Base-by-base conservation (phyloP, 2,113 vertebrate species). In the Octodon degus region DNA sequence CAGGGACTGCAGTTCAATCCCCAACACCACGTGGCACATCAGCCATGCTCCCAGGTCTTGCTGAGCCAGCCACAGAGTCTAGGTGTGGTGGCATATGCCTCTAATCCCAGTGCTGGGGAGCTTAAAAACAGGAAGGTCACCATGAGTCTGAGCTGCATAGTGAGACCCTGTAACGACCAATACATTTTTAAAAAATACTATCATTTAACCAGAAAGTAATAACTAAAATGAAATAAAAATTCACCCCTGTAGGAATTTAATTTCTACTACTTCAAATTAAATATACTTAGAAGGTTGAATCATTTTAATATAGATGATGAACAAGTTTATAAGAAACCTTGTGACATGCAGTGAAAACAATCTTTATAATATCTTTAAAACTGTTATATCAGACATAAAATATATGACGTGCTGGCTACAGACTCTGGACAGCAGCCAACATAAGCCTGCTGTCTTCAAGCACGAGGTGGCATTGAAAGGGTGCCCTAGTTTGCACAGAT, bases 281-380 rank as follows among this genome's bases (percentile, higher is more conserved):
- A 88, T 89, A 7, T 43, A 37, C 47, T 83, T 27, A 68, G 65
- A 76, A 81, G 25, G 3, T 9, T 89, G 30, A 70, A 63, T 84
- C 86, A 37, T 86, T 63, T 76, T 91, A 70, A 86, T 30, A 63
- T 86, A 93, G 89, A 68, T 81, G 34, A 68, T 84, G 65, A 84
- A 43, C 32, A 82, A 43, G 9, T 40, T 25, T 77, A 67, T 53
- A 86, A 62, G 30, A 89, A 86, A 92, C 86, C 9, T 19, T 77
- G 22, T 25, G 25, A 68, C 17, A 94, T 70, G 34, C 50, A 82
- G 43, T n/a, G 20, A 40, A 79, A 79, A 79, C 1, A 32, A 1
- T 47, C 11, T 86, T 67, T 65, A 20, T 25, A 50, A 7, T 37
- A 83, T 40, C 50, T 55, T 22, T 34, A 34, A 80, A 80, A 34